A percentile compares a stretch with the other conserved stretches of the same genome.
phyloP scores from a whole-genome alignment of 2,888 invertebrate species.

The Reticulitermes lucifugus region DNA sequence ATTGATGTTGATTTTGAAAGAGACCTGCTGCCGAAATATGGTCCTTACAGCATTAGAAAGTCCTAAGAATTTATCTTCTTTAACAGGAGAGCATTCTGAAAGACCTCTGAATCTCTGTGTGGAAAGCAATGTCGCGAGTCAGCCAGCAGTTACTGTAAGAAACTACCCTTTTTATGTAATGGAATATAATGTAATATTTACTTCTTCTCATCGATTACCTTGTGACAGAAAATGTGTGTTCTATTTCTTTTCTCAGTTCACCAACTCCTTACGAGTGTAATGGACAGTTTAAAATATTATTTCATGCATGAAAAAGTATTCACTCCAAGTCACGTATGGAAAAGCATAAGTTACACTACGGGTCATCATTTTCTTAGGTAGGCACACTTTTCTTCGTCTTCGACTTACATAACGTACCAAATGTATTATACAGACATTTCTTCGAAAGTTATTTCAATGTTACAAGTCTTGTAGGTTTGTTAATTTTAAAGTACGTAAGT shows the following conservation, averaged over 20 bases:
- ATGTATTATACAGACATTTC: background rate
- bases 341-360: background rate
- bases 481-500: too few species aligned
- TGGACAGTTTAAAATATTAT: background rate
- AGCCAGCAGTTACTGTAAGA: background rate
- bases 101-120: too few species aligned
- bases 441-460: background rate
- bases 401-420: background rate
- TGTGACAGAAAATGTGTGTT: background rate
- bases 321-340: background rate
- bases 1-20: too few species aligned
- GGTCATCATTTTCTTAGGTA: background rate
- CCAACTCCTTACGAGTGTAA: background rate
- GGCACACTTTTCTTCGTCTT: background rate
- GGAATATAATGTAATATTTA: conserved; percentile 16
- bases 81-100: too few species aligned
- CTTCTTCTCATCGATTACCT: background rate
- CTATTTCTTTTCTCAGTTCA: background rate
- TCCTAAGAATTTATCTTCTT: too few species aligned
- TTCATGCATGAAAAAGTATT: background rate
- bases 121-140: background rate
- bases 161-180: conserved; percentile 5
- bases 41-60: too few species aligned
- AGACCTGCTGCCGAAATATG: too few species aligned
- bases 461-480: too few species aligned